Percentiles rank a stretch among this genome's conserved stretches.
Evolutionary conservation across 1,140 invertebrate species (phyloP).

Genomic region (Ditylenchus dipsaci): DNA sequence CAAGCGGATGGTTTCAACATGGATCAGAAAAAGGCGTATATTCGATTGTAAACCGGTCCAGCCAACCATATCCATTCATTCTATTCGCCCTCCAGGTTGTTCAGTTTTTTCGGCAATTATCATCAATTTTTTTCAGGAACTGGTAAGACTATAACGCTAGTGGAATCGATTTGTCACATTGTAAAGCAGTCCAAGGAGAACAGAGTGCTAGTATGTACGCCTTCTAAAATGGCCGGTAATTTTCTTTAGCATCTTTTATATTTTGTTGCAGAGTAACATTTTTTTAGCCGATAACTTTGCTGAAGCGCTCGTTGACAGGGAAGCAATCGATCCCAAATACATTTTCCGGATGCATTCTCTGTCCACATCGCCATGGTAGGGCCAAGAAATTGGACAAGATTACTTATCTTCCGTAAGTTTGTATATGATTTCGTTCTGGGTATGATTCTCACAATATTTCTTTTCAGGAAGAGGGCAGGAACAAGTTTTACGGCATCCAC

Average conservation of each 20-base stretch:
- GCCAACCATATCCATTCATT: conserved; percentile 23
- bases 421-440: neutral
- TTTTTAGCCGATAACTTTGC: conserved; percentile 28
- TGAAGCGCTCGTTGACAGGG: conserved; percentile 15
- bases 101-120: neutral
- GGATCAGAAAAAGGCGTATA: conserved; percentile 26
- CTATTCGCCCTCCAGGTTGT: conserved; percentile 29
- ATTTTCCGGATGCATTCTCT: conserved; percentile 36
- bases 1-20: conserved; percentile 12
- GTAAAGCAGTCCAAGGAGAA: conserved; percentile 18
- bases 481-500: conserved; percentile 33
- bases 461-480: conserved; percentile 24
- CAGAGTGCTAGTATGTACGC: conserved; percentile 26
- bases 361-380: conserved; percentile 23
- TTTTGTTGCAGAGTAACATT: too few species aligned
- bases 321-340: conserved; percentile 28
- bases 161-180: conserved; percentile 28
- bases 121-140: conserved; percentile 17
- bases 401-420: conserved; percentile 28
- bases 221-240: conserved; percentile 26
- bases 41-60: conserved; percentile 17
- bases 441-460: neutral
- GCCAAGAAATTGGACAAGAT: conserved; percentile 30
- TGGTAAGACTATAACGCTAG: conserved; percentile 28
- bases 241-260: too few species aligned